phyloP scores from a whole-genome alignment of 2,113 vertebrate species.

The Hirundichthys speculiger region DNA sequence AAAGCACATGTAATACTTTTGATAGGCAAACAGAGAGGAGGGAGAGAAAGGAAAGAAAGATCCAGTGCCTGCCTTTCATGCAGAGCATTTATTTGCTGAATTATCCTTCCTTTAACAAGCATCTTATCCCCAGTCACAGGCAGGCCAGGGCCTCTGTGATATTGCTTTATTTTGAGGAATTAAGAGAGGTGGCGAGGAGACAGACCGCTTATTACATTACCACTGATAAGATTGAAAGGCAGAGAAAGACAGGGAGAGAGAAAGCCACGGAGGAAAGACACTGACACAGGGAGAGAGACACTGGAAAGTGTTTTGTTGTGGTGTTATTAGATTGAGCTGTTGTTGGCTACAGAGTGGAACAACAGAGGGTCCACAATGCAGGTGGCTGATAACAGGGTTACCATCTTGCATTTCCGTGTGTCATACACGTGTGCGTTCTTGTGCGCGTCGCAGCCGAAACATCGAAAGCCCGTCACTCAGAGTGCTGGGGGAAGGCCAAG shows the following conservation, averaged over 20 bases:
- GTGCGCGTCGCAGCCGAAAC: conserved; percentile 52
- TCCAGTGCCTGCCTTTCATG: conserved; percentile 71
- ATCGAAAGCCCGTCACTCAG: conserved; percentile 64
- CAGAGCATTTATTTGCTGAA: conserved; percentile 77
- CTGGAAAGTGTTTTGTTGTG: conserved; percentile 72
- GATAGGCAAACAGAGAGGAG: conserved; percentile 71
- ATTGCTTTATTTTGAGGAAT: conserved; percentile 83
- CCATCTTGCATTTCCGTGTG: conserved; percentile 36
- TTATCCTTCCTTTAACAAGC: conserved; percentile 76
- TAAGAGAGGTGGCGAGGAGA: conserved; percentile 80
- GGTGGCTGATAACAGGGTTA: conserved; percentile 75
- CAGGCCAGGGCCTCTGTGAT: conserved; percentile 74
- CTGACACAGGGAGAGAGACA: conserved; percentile 32
- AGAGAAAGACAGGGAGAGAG: conserved; percentile 48
- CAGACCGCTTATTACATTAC: conserved; percentile 79
- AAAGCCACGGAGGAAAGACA: conserved; percentile 11
- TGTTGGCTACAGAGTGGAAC: conserved; percentile 72
- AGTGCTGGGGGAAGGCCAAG: conserved; percentile 71
- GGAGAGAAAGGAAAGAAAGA: conserved; percentile 63
- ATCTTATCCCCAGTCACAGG: conserved; percentile 79
- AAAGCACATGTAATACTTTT: conserved; percentile 80
- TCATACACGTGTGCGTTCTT: conserved; percentile 23
- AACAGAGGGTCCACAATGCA: conserved; percentile 73
- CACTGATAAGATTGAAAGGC: conserved; percentile 80
- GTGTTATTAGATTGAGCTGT: conserved; percentile 79